Evolutionary conservation across 2,113 vertebrate genomes (phyloP).

Genomic region (Melanerpes formicivorus): DNA sequence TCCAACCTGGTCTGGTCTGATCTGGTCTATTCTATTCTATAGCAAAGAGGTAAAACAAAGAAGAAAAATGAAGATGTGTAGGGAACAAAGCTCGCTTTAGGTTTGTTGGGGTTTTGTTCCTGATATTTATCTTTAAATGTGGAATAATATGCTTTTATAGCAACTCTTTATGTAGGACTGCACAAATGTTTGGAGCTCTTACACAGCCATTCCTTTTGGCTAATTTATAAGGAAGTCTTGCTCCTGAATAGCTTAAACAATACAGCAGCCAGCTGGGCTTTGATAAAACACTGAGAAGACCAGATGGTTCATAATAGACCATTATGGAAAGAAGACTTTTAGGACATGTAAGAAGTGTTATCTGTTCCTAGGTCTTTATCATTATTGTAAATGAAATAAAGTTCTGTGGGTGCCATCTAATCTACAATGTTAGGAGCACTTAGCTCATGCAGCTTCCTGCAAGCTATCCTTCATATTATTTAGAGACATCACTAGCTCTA

Average conservation of each 20-base stretch:
- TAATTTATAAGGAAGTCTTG: conserved; percentile 16
- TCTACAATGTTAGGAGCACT: background rate
- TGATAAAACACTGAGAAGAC: conserved; percentile 74
- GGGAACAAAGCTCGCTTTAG: background rate
- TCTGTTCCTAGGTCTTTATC: background rate
- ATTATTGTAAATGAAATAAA: conserved; percentile 11
- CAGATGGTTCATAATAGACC: conserved; percentile 65
- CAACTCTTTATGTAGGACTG: background rate
- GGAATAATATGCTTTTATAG: background rate
- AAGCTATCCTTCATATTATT: background rate
- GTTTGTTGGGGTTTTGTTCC: background rate
- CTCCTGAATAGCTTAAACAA: conserved; percentile 32
- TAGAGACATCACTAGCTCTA: background rate
- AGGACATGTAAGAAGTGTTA: conserved; percentile 8
- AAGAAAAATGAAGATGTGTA: background rate
- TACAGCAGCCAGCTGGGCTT: conserved; percentile 61
- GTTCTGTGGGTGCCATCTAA: background rate
- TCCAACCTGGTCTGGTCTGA: no score
- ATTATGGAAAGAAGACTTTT: conserved; percentile 10
- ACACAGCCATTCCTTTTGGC: background rate
- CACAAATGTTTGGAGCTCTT: background rate
- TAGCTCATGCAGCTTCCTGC: background rate
- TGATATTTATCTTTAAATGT: background rate
- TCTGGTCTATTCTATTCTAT: no score
- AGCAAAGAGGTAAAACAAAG: background rate